A percentile compares a stretch with the other conserved stretches of the same genome.
These are phyloP conservation scores for Trichonephila clavata DNA, from an alignment of 1,140 invertebrate genomes.

Conservation along the genomic window DNA sequence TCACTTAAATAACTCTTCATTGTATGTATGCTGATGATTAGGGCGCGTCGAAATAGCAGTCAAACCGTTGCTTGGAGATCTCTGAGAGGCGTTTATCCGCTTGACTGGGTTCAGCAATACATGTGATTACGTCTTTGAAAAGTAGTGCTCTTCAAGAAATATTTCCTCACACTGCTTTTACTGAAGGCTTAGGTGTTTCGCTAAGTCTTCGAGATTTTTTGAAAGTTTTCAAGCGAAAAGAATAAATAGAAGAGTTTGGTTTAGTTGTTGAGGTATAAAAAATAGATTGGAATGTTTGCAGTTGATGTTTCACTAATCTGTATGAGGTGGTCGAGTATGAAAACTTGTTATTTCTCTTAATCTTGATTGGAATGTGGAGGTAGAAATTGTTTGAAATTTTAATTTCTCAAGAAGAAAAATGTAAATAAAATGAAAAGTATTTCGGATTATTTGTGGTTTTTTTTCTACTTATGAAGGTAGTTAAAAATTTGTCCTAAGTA, in stretches of 20 bases:
- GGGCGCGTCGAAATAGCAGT: not conserved
- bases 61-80: not conserved
- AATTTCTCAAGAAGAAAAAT: too few species aligned
- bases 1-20: not conserved
- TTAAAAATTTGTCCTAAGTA: too few species aligned
- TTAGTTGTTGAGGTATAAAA: not conserved
- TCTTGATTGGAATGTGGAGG: too few species aligned
- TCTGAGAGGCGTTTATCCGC: not conserved
- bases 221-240: not conserved
- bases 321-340: not conserved
- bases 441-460: too few species aligned
- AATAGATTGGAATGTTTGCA: not conserved
- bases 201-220: not conserved
- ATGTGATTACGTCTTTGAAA: not conserved
- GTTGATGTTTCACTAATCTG: not conserved
- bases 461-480: too few species aligned
- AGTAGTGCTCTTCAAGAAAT: not conserved
- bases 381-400: too few species aligned
- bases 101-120: not conserved
- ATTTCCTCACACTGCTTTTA: not conserved
- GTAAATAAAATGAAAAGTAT: too few species aligned
- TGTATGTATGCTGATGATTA: not conserved
- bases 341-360: not conserved
- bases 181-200: not conserved
- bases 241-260: not conserved